phyloP scores from a whole-genome alignment of 1,140 invertebrate genomes.

The Aphelenchoides besseyi region DNA sequence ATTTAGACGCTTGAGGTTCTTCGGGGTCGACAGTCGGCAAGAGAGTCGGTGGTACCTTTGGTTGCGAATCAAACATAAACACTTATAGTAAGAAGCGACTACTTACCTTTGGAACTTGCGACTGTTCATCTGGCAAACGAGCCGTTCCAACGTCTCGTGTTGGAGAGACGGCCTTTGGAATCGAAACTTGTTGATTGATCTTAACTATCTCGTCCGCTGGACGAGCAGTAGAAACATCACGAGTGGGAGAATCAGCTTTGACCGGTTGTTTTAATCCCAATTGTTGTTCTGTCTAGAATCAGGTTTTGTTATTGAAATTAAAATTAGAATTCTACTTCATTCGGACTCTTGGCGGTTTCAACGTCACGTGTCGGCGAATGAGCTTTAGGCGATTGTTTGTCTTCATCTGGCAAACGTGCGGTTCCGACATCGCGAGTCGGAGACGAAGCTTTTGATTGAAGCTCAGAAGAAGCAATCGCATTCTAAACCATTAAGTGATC shows the following conservation, averaged over 20 bases:
- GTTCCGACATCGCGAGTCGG: background rate
- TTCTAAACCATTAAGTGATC: background rate
- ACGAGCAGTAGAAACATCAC: background rate
- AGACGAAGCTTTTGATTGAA: background rate
- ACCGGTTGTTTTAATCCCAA: no score
- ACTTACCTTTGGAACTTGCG: no score
- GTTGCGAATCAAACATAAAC: no score
- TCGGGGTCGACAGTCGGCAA: no score
- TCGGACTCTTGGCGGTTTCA: background rate
- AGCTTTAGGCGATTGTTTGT: no score
- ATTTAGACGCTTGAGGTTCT: background rate
- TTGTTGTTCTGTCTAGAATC: background rate
- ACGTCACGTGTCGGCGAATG: background rate
- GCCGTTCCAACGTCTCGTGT: background rate
- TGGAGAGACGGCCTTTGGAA: background rate
- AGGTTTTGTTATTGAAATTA: no score
- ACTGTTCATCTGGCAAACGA: background rate
- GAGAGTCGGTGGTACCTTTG: no score
- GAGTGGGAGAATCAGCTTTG: background rate
- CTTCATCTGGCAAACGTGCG: background rate
- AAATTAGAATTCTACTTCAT: no score
- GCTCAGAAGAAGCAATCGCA: no score
- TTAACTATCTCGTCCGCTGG: background rate
- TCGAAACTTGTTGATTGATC: background rate
- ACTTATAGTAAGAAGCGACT: no score